Percentiles rank a stretch among this genome's conserved stretches.
phyloP scores from a whole-genome alignment of 2,888 invertebrate species.

The Acleris cristana region DNA sequence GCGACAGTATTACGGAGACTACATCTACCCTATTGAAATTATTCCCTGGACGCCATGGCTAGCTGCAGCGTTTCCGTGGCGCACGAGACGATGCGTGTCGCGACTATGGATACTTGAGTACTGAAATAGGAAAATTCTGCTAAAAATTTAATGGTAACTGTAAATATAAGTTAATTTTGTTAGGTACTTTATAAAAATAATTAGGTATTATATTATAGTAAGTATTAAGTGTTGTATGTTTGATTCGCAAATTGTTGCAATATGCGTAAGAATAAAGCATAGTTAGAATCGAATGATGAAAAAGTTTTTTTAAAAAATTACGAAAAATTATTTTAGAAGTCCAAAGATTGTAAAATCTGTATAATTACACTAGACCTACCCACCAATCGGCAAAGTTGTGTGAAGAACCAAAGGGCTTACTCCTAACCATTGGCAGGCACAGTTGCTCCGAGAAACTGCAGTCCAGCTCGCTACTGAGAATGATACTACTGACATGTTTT shows the following conservation, averaged over 20 bases:
- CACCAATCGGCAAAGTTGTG: constrained; percentile 75
- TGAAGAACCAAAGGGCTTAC: constrained; percentile 70
- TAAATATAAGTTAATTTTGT: constrained; percentile 84
- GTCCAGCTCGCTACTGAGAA: constrained; percentile 10
- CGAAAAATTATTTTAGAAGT: constrained; percentile 62
- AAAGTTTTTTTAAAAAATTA: constrained; percentile 63
- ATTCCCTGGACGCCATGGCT: constrained; percentile 15
- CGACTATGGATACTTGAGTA: constrained; percentile 61
- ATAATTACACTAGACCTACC: constrained; percentile 62
- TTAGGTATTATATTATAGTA: constrained; percentile 83
- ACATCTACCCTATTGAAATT: constrained; percentile 29
- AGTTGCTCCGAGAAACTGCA: constrained; percentile 9
- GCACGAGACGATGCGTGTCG: constrained; percentile 35
- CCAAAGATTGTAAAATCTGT: constrained; percentile 77
- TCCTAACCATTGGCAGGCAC: constrained; percentile 43
- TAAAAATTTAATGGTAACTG: constrained; percentile 80
- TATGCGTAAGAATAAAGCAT: constrained; percentile 79
- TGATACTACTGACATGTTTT: constrained; percentile 19
- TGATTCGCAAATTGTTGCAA: constrained; percentile 82
- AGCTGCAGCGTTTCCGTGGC: constrained; percentile 8
- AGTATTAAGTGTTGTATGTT: constrained; percentile 82
- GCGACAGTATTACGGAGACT: constrained; percentile 33
- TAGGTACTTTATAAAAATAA: constrained; percentile 78
- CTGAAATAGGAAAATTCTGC: constrained; percentile 80
- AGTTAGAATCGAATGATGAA: constrained; percentile 69